phyloP scores from a whole-genome alignment of 2,888 invertebrate species.

The Polietes domitor region DNA sequence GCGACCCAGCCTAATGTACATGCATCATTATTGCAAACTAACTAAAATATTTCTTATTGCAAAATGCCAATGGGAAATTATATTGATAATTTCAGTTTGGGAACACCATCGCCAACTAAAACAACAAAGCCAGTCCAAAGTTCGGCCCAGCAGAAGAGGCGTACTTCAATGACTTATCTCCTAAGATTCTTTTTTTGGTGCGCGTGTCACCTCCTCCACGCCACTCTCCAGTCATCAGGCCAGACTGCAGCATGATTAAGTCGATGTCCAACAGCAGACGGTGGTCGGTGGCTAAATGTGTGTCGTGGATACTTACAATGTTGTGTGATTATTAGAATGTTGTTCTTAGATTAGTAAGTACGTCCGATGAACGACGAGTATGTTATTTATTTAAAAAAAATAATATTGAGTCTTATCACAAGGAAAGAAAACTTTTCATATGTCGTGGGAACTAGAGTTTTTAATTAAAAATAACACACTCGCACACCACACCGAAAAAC shows the following conservation, averaged over 20 bases:
- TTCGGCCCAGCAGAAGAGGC: neutral
- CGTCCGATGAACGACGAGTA: neutral
- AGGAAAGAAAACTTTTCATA: conserved; percentile 12
- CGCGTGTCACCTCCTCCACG: neutral
- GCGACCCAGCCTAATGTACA: no score
- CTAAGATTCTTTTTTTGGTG: neutral
- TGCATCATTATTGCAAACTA: neutral
- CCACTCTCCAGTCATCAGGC: neutral
- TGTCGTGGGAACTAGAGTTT: conserved; percentile 31
- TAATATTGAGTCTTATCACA: conserved; percentile 20
- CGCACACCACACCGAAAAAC: neutral
- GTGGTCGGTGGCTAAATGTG: neutral
- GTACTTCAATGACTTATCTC: conserved; percentile 2
- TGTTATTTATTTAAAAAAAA: conserved; percentile 9
- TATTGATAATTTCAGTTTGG: no score
- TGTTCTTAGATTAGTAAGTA: conserved; percentile 2
- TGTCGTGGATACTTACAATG: neutral
- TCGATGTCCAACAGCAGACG: neutral
- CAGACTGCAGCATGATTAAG: neutral
- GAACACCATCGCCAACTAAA: neutral
- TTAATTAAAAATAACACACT: neutral
- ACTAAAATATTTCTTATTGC: neutral
- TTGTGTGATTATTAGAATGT: neutral
- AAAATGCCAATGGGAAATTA: neutral
- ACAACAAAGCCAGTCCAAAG: conserved; percentile 4